These are phyloP conservation scores for Psylliodes chrysocephalus DNA, from an alignment of 2,888 invertebrate species.

Conservation along the genomic window DNA sequence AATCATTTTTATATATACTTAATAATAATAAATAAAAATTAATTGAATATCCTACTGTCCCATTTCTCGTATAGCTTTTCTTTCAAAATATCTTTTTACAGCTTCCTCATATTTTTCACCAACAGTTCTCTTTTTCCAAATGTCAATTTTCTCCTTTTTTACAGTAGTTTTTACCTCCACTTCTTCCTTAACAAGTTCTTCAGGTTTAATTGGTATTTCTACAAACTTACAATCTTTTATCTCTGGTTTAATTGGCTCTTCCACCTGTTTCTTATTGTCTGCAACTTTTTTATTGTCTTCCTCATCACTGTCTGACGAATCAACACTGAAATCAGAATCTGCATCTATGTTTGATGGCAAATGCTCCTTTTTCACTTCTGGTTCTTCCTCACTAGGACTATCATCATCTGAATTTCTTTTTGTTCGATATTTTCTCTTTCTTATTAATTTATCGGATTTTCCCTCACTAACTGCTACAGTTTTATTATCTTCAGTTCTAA, in stretches of 20 bases:
- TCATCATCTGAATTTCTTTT: constrained; percentile 64
- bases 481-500: background rate
- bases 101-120: constrained; percentile 82
- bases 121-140: constrained; percentile 88
- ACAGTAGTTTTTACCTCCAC: constrained; percentile 44
- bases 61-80: constrained; percentile 69
- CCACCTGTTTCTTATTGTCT: constrained; percentile 1
- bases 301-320: constrained; percentile 67
- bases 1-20: no score
- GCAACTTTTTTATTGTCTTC: constrained; percentile 49
- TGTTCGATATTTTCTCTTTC: constrained; percentile 71
- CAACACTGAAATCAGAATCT: constrained; percentile 78
- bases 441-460: constrained; percentile 52
- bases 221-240: constrained; percentile 24
- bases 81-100: constrained; percentile 77
- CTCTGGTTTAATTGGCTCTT: constrained; percentile 8
- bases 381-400: constrained; percentile 60
- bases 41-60: constrained; percentile 38
- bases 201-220: background rate
- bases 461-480: constrained; percentile 37
- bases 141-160: constrained; percentile 69
- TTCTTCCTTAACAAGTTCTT: constrained; percentile 14
- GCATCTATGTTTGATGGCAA: constrained; percentile 74
- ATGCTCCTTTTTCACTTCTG: constrained; percentile 62
- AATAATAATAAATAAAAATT: no score